Base-by-base conservation (phyloP, 2,888 invertebrate species). In the Phalera bucephala region DNA sequence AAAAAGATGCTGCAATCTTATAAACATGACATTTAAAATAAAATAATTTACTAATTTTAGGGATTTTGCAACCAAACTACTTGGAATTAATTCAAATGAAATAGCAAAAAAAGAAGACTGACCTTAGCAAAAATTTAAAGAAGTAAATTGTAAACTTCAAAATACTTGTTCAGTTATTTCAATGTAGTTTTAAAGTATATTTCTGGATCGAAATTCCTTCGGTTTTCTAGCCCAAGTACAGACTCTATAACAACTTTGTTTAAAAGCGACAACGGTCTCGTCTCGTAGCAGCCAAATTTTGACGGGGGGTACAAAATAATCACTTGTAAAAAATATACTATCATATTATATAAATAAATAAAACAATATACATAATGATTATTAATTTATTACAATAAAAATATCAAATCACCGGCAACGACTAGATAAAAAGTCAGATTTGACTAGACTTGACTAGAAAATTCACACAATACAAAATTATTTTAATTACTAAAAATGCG, bases 371-470 rank as follows among this genome's bases (percentile, higher is more conserved):
- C 59, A 53, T 66, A 52, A 67, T 62, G 63, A 58, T 48, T 58
- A 78, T 80, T 72, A 69, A 72, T 85, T 85, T 80, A 83, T 81
- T 82, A 66, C 49, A 75, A 63, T 61, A 70, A 72, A 66, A 69
- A 57, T 59, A 65, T 52, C 45, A 74, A 62, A 74, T 63, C 67
- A 63, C 65, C 66, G 56, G 70, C 63, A 73, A 54, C 64, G 74
- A 74, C 75, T 80, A 76, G 70, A 66, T 60, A 58, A 53, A 57
- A 52, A 52, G 62, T 60, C 52, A 56, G 65, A 65, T 64, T 47
- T 69, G 79, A 88, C 88, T 88, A 88, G 87, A 84, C 66, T 77
- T 62, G 82, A 85, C 83, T 83, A 85, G 81, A 80, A 5, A 17
- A 65, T 73, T 68, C 63, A 79, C 63, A 81, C 72, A 73, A 63